Base-by-base conservation (phyloP, 2,113 vertebrate species). In the Helogale parvula region DNA sequence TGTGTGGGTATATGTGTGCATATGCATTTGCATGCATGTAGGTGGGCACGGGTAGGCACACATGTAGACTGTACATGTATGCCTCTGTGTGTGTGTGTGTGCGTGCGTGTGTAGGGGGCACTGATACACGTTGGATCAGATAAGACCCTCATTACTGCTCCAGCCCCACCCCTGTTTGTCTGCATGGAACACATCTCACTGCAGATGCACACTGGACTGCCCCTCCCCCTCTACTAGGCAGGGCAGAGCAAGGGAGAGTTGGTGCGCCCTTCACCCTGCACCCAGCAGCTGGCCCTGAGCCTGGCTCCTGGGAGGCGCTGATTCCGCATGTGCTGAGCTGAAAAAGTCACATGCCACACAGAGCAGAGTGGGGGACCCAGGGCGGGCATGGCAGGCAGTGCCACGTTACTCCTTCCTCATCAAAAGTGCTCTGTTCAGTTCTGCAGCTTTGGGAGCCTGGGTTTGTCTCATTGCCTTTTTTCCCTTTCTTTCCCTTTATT, bases 151-250 rank as follows among this genome's bases (percentile, higher is more conserved):
- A 0, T 13, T 19, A 7, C 1, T 38, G 1, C 25, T n/a, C 6
- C 3, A 5, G 29, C 21, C 47, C 52, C 6, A 11, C 1, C 7
- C 9, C 7, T 1, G 0, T 29, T 23, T n/a, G 21, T 8, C 31
- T 9, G 3, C 21, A n/a, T 14, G 14, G 25, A 21, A 19, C 4
- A 2, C 2, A 2, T 16, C 0, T 72, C 4, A 3, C 2, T 17
- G 6, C 17, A 12, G 17, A 0, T 50, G n/a, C 5, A 10, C 38
- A 15, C 5, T 33, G 4, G 45, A 11, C 4, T 83, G 33, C 38
- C 19, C 2, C 0, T 2, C 5, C 16, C 29, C 7, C 10, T n/a
- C 7, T 1, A 7, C 69, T 3, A 9, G 63, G 33, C 31, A 0
- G n/a, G 6, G 5, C 1, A 3, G 35, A 29, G 41, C 14, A 29